Evolutionary conservation across 1,140 invertebrate species (phyloP).

Genomic region (Melitaea cinxia): DNA sequence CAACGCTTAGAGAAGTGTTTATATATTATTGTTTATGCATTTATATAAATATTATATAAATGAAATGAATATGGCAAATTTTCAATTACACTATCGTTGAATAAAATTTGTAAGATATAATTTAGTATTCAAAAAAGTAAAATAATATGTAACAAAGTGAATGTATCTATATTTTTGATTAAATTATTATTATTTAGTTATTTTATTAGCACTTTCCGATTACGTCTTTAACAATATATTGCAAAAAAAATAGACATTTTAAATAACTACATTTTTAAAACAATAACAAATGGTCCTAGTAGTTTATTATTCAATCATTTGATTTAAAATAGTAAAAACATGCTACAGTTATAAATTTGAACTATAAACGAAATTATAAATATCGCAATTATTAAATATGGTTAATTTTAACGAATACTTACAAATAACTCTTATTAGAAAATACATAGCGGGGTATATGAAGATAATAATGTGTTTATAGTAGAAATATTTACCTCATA

Average conservation of each 20-base stretch:
- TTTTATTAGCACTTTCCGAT: too few species aligned
- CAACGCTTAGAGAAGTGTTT: too few species aligned
- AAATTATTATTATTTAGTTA: too few species aligned
- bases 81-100: background rate
- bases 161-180: background rate
- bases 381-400: background rate
- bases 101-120: background rate
- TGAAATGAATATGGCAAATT: background rate
- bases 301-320: too few species aligned
- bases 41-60: background rate
- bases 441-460: constrained; percentile 38
- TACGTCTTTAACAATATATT: too few species aligned
- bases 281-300: too few species aligned
- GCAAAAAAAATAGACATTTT: too few species aligned
- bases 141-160: background rate
- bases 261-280: too few species aligned
- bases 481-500: constrained; percentile 71
- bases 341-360: too few species aligned
- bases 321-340: too few species aligned
- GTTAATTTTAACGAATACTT: constrained; percentile 5
- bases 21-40: too few species aligned
- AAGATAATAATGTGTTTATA: constrained; percentile 23
- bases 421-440: constrained; percentile 16
- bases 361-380: too few species aligned
- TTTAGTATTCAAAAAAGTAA: background rate